These are phyloP conservation scores for Idaea straminata DNA, from an alignment of 2,888 invertebrate genomes.

Conservation along the genomic window DNA sequence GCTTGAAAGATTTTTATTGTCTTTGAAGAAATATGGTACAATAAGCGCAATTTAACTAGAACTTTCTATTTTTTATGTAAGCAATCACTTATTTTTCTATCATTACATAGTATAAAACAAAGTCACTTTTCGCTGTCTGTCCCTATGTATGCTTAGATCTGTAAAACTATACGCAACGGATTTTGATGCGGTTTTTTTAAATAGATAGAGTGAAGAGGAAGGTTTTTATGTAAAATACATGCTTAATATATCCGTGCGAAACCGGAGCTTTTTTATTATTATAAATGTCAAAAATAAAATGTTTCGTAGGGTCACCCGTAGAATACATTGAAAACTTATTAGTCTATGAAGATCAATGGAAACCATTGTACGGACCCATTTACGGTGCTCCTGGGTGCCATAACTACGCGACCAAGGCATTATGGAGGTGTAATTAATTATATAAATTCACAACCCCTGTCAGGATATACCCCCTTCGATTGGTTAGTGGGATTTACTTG, in stretches of 20 bases:
- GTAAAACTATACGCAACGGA: too few species aligned
- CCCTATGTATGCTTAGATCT: too few species aligned
- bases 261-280: too few species aligned
- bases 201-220: too few species aligned
- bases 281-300: constrained; percentile 8
- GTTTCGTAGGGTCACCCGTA: constrained; percentile 13
- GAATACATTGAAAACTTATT: constrained; percentile 57
- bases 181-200: too few species aligned
- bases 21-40: constrained; percentile 6
- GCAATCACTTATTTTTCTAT: too few species aligned
- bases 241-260: too few species aligned
- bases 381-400: constrained; percentile 59
- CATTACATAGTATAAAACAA: too few species aligned
- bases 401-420: constrained; percentile 51
- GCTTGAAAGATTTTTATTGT: neutral
- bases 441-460: constrained; percentile 52
- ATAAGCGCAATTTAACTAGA: neutral
- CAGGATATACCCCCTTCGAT: constrained; percentile 41
- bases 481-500: constrained; percentile 33
- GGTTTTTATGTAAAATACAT: too few species aligned
- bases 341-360: constrained; percentile 44
- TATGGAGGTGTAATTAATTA: constrained; percentile 65
- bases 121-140: too few species aligned
- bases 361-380: constrained; percentile 40
- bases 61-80: too few species aligned